phyloP scores from a whole-genome alignment of 2,113 vertebrate species.

The Etia nguti region DNA sequence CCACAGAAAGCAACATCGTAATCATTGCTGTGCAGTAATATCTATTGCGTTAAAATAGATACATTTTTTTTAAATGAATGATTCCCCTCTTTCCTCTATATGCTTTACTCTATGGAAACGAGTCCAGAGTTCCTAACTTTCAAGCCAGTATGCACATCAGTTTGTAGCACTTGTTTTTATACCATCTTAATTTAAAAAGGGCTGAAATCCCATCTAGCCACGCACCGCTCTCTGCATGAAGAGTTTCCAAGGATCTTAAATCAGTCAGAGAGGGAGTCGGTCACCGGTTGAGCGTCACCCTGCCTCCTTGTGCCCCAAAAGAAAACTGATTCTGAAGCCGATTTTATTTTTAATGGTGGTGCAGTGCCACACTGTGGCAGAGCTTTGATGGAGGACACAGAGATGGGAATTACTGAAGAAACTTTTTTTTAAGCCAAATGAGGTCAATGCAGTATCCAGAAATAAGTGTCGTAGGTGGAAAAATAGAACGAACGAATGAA shows the following conservation, averaged over 20 bases:
- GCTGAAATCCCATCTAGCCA: neutral
- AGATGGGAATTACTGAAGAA: neutral
- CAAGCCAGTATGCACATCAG: neutral
- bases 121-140: neutral
- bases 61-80: accelerated
- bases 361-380: constrained; percentile 52
- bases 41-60: neutral
- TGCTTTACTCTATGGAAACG: neutral
- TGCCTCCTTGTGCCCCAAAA: neutral
- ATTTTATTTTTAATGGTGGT: neutral
- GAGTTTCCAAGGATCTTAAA: neutral
- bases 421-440: neutral
- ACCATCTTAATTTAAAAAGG: neutral
- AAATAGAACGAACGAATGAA: neutral
- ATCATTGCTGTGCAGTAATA: neutral
- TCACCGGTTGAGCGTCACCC: neutral
- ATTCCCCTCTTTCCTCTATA: neutral
- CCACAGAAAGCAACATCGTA: neutral
- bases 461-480: neutral
- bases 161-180: neutral
- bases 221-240: neutral
- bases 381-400: neutral
- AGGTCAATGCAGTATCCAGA: neutral
- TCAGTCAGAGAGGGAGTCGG: constrained; percentile 2
- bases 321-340: neutral